Evolutionary conservation across 1,140 invertebrate species (phyloP).

Genomic region (Drosophila albomicans): DNA sequence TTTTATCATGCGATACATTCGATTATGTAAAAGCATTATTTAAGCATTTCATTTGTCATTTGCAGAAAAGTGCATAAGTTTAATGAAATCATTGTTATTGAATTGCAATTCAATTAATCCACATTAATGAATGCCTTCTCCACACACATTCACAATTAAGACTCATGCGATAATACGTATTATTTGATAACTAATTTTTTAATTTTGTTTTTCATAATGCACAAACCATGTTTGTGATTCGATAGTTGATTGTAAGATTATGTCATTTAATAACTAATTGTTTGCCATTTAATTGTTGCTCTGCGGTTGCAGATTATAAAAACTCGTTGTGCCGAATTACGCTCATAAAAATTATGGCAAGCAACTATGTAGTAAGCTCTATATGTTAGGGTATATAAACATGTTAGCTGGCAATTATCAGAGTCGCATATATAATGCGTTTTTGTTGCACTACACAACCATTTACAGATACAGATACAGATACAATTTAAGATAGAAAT

Average conservation of each 20-base stretch:
- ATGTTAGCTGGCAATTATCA: constrained; percentile 41
- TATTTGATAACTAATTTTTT: neutral
- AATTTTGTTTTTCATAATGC: neutral
- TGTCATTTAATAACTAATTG: constrained; percentile 5
- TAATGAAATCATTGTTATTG: too few relatives aligned
- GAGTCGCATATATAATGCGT: constrained; percentile 62
- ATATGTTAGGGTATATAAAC: constrained; percentile 20
- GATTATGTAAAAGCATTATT: too few relatives aligned
- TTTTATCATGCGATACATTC: neutral
- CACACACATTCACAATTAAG: neutral
- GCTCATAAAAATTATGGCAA: constrained; percentile 58
- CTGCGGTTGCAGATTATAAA: constrained; percentile 2
- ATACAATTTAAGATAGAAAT: constrained; percentile 9
- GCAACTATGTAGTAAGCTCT: constrained; percentile 8
- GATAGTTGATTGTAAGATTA: neutral
- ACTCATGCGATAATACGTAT: neutral
- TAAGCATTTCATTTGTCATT: too few relatives aligned
- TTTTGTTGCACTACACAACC: constrained; percentile 22
- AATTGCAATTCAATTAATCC: neutral
- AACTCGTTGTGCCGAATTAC: constrained; percentile 50
- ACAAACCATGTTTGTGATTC: neutral
- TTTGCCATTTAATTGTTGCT: neutral
- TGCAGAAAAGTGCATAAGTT: too few relatives aligned
- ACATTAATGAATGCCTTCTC: neutral
- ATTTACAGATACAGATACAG: neutral